phyloP scores from a whole-genome alignment of 2,797 vertebrate genomes.

The Sebastes reedi region DNA sequence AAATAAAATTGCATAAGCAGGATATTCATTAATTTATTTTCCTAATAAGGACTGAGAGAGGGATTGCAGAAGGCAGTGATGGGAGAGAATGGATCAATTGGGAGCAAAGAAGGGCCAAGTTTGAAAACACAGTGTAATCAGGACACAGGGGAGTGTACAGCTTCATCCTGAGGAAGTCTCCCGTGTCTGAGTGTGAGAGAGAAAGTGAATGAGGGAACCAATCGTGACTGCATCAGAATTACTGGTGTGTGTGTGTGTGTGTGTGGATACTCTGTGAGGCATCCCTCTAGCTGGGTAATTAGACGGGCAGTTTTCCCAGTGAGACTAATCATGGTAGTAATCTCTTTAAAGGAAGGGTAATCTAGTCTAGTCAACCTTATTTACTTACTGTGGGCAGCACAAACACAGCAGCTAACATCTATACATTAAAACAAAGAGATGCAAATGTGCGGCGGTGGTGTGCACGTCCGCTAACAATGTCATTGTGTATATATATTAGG shows the following conservation, averaged over 20 bases:
- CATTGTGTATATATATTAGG: background rate
- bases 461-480: background rate
- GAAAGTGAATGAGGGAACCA: conserved; percentile 48
- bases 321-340: conserved; percentile 83
- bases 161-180: conserved; percentile 43
- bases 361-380: conserved; percentile 81
- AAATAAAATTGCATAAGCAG: conserved; percentile 34
- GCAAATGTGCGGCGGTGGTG: background rate
- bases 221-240: conserved; percentile 40
- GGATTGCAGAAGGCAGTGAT: conserved; percentile 16
- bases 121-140: conserved; percentile 65
- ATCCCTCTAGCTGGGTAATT: conserved; percentile 78
- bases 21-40: conserved; percentile 33
- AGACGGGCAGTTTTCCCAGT: conserved; percentile 79
- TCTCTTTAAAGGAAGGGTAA: conserved; percentile 84
- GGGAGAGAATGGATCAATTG: conserved; percentile 48
- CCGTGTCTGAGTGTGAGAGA: conserved; percentile 22
- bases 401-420: conserved; percentile 13
- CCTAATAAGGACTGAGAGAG: conserved; percentile 39
- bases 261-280: conserved; percentile 33
- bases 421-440: background rate
- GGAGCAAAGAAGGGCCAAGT: conserved; percentile 35
- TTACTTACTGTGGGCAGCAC: conserved; percentile 65
- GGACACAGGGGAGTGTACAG: conserved; percentile 54
- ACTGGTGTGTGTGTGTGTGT: conserved; percentile 17